Evolutionary conservation across 2,113 vertebrate genomes (phyloP).

Genomic region (Amblyornis subalaris): DNA sequence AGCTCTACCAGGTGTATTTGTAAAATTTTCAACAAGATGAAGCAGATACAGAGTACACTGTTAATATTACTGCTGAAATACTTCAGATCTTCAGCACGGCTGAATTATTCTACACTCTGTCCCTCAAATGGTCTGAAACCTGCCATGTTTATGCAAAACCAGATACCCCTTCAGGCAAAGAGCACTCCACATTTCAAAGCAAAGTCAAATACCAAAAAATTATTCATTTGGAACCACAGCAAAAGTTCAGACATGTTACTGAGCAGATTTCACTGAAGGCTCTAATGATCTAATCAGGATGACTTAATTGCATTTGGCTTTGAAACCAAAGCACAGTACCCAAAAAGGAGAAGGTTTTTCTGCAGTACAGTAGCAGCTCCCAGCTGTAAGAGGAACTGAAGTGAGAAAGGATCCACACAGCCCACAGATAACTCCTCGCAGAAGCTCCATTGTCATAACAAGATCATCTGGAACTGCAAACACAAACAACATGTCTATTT

Average conservation of each 20-base stretch:
- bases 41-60: neutral
- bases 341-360: neutral
- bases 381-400: neutral
- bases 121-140: conserved; percentile 37
- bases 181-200: conserved; percentile 45
- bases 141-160: conserved; percentile 43
- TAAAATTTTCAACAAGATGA: neutral
- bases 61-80: neutral
- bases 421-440: neutral
- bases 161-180: conserved; percentile 40
- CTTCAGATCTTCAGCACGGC: neutral
- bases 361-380: conserved; percentile 19
- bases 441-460: neutral
- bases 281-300: conserved; percentile 51
- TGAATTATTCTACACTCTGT: neutral
- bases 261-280: conserved; percentile 39
- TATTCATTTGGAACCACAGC: conserved; percentile 46
- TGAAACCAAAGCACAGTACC: neutral
- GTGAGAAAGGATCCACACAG: neutral
- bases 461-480: conserved; percentile 30
- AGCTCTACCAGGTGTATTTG: neutral
- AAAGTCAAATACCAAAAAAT: conserved; percentile 57
- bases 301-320: conserved; percentile 48
- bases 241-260: conserved; percentile 53
- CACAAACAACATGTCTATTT: neutral